Evolutionary conservation across 2,888 invertebrate genomes (phyloP).

Genomic region (Dynastes tityus): DNA sequence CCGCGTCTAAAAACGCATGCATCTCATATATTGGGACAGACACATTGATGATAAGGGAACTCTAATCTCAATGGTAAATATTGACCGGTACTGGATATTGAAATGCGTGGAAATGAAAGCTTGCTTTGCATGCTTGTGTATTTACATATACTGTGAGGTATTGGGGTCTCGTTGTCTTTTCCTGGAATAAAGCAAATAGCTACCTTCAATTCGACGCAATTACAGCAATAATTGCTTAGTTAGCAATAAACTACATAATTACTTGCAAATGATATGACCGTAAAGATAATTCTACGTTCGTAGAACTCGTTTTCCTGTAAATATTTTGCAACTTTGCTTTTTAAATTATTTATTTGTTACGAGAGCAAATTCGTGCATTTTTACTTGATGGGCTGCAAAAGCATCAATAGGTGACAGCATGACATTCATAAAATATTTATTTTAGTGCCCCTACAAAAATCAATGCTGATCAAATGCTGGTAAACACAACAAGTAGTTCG

Average conservation of each 20-base stretch:
- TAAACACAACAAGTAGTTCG: no score
- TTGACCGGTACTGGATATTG: constrained; percentile 21
- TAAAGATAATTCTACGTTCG: no score
- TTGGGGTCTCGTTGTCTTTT: constrained; percentile 5
- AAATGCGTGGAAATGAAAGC: constrained; percentile 9
- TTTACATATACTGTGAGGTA: background rate
- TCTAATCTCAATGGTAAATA: constrained; percentile 19
- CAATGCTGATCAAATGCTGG: no score
- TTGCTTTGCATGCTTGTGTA: background rate
- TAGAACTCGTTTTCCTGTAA: no score
- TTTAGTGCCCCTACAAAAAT: no score
- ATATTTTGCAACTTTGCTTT: no score
- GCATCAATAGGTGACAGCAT: no score
- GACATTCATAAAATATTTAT: no score
- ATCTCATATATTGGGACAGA: background rate
- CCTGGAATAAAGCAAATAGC: constrained; percentile 8
- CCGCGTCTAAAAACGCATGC: no score
- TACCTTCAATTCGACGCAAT: background rate
- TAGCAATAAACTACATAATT: background rate
- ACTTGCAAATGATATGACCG: background rate
- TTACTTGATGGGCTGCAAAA: no score
- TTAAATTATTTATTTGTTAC: no score
- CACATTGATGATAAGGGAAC: background rate
- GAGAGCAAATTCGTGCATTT: no score
- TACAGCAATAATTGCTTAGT: background rate